Percentiles rank a stretch among this genome's conserved stretches.
Evolutionary conservation across 37 sponge, comb jelly and placozoan genomes (phyloP).

Genomic region (Mnemiopsis leidyi): DNA sequence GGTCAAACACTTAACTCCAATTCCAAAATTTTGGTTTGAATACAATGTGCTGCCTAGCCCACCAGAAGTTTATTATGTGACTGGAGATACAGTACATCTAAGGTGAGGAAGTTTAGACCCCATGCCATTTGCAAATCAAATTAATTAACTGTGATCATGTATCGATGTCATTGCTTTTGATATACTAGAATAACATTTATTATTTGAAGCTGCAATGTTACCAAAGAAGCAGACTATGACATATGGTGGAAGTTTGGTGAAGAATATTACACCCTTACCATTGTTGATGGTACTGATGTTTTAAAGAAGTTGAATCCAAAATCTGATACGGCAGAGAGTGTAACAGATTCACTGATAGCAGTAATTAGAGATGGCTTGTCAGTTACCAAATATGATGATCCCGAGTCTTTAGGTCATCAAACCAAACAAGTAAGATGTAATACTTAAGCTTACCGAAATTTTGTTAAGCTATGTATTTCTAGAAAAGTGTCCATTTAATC

Average conservation of each 20-base stretch:
- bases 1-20: not conserved
- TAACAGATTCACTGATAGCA: not conserved
- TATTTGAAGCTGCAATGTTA: not conserved
- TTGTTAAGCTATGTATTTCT: no score
- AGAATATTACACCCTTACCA: not conserved
- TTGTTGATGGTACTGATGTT: not conserved
- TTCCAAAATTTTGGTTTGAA: not conserved
- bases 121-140: no score
- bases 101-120: no score
- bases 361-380: not conserved
- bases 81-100: not conserved
- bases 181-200: no score
- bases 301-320: not conserved
- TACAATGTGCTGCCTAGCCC: not conserved
- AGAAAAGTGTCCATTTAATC: no score
- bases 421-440: not conserved
- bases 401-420: not conserved
- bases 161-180: no score
- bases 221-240: not conserved
- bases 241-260: not conserved
- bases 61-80: not conserved
- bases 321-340: not conserved
- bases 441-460: no score
- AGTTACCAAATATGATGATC: not conserved
- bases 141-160: no score